Evolutionary conservation across 2,888 invertebrate species (phyloP), one percentile per base, ranked within the genome.

Genomic region (Oscheius sp.): DNA sequence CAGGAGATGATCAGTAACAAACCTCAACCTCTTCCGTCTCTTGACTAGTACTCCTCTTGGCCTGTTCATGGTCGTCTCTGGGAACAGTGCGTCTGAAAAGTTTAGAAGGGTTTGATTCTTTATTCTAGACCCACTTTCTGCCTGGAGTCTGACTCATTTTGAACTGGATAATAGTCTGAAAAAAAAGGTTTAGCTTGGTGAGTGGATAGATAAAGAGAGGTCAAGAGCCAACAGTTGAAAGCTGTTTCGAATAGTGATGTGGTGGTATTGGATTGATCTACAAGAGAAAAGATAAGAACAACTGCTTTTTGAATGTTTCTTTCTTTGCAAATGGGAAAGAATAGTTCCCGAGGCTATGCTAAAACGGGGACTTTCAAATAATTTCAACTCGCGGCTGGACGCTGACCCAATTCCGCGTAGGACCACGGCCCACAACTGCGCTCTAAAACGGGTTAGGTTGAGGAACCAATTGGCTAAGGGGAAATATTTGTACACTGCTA

Each of bases 1-100:
- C 2, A 47, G 13, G 10, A 33, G 13, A 42, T 2, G 4, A 42
- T 21, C 1, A 63, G 42, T 13, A 47, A 47, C 7, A 9, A n/a
- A 68, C 68, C 55, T 68, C 68, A 9, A 68, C 68, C 35, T 68
- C 53, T 9, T 68, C 68, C 13, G 37, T 37, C 35, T 68, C 68
- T 7, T n/a, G 21, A 33, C 53, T 53, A 11, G 29, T 35, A n/a
- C 68, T 11, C n/a, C 68, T 33, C 53, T 68, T 68, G 29, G 29
- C n/a, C 5, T 13, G n/a, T 4, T 11, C 53, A 29, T 21, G 3
- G 53, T 48, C 29, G 32, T 63, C 63, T 48, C 48, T 7, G 4
- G 63, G 63, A 5, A 21, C 47, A 4, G 50, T 29, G n/a, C 63
- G 42, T 42, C 42, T 42, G 42, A 7, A 42, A 42, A 3, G 7